Evolutionary conservation across 2,113 vertebrate genomes (phyloP).

Genomic region (Siphamia tubifer): DNA sequence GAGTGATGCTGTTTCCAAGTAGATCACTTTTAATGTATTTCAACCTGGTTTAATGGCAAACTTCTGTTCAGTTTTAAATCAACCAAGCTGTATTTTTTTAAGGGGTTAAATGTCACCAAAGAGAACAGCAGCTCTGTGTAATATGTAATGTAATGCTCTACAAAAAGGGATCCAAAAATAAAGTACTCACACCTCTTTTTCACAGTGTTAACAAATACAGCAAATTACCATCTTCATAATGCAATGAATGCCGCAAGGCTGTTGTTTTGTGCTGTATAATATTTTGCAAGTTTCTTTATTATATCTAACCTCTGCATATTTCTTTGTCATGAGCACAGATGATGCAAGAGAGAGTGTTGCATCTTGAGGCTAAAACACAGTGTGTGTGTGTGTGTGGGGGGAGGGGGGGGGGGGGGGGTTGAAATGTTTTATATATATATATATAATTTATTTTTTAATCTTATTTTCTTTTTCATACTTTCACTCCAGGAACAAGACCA

Average conservation of each 20-base stretch:
- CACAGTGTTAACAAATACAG: background rate
- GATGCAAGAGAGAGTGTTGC: background rate
- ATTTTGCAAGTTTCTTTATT: background rate
- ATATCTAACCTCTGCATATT: background rate
- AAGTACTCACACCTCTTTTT: background rate
- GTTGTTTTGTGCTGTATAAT: background rate
- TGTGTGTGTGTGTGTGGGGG: no score
- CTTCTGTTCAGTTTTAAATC: background rate
- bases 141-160: background rate
- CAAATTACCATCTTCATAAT: background rate
- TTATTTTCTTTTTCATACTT: no score
- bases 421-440: no score
- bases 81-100: no score
- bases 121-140: no score
- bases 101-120: no score
- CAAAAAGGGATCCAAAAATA: background rate
- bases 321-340: background rate
- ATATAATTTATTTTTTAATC: no score
- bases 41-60: no score
- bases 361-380: background rate
- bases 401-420: no score
- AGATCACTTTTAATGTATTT: no score
- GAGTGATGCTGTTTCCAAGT: no score
- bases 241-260: background rate
- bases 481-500: background rate